These are phyloP conservation scores for Fratercula arctica DNA, from an alignment of 2,797 vertebrate species.

Conservation along the genomic window DNA sequence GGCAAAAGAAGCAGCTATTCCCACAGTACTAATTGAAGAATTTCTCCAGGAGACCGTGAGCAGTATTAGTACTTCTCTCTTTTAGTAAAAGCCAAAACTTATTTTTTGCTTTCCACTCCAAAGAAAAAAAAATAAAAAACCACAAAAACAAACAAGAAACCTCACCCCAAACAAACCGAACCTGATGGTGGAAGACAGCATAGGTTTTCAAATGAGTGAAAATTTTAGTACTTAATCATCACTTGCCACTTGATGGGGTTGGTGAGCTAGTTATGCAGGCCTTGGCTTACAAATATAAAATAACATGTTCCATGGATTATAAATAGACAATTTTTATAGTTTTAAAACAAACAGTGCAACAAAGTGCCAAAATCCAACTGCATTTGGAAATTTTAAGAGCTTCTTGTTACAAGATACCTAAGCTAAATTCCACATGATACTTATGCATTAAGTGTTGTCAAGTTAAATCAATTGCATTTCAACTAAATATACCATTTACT, in stretches of 20 bases:
- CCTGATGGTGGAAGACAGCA: neutral
- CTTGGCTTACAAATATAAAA: neutral
- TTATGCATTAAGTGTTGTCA: neutral
- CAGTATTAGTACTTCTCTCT: neutral
- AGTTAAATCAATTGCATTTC: neutral
- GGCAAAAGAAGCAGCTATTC: neutral
- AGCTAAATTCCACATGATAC: neutral
- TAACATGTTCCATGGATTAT: neutral
- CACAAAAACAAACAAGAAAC: neutral
- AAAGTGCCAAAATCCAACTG: neutral
- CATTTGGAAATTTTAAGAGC: neutral
- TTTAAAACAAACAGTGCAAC: neutral
- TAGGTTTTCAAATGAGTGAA: neutral
- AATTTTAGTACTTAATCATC: neutral
- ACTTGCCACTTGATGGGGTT: slow-evolving; percentile 23
- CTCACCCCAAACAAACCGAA: neutral
- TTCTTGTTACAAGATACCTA: neutral
- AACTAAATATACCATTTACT: neutral
- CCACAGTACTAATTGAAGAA: neutral
- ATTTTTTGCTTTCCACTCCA: neutral
- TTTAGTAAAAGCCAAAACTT: neutral
- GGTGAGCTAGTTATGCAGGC: neutral
- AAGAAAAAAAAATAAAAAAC: neutral
- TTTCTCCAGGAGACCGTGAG: neutral
- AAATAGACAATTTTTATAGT: neutral